Evolutionary conservation across 2,113 vertebrate genomes (phyloP).

Genomic region (Grammomys dolichurus): DNA sequence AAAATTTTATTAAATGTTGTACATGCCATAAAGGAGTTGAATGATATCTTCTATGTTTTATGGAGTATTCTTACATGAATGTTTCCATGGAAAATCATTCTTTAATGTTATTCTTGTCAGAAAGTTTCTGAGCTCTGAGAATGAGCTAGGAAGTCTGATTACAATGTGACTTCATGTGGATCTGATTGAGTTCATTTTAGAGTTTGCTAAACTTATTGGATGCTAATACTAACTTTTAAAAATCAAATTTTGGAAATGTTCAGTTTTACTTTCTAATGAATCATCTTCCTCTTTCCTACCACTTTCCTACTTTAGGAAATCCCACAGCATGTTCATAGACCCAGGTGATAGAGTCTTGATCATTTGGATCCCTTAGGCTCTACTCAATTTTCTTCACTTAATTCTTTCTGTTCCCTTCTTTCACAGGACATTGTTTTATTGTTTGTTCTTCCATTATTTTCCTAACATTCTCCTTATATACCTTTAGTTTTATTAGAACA

Average conservation of each 20-base stretch:
- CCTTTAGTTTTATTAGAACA: background rate
- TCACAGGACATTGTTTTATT: too few relatives aligned
- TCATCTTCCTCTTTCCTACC: background rate
- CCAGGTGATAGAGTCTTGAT: background rate
- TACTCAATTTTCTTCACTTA: background rate
- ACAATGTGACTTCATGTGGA: background rate
- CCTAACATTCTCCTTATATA: background rate
- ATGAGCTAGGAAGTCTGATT: background rate
- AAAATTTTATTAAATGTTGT: background rate
- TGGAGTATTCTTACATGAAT: background rate
- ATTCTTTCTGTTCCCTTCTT: background rate
- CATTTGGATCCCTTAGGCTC: background rate
- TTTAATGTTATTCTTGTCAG: background rate
- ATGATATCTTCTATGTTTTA: background rate
- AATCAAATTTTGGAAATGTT: background rate
- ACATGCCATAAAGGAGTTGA: background rate
- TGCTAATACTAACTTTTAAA: background rate
- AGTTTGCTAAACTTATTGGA: background rate
- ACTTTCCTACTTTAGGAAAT: background rate
- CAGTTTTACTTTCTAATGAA: background rate
- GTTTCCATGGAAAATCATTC: background rate
- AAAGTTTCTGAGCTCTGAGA: background rate
- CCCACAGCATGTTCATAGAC: too few relatives aligned
- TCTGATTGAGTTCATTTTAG: background rate
- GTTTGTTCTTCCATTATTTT: background rate